Conservation (phyloP, 2,797 vertebrate species). For the Trichosurus vulpecula region DNA sequence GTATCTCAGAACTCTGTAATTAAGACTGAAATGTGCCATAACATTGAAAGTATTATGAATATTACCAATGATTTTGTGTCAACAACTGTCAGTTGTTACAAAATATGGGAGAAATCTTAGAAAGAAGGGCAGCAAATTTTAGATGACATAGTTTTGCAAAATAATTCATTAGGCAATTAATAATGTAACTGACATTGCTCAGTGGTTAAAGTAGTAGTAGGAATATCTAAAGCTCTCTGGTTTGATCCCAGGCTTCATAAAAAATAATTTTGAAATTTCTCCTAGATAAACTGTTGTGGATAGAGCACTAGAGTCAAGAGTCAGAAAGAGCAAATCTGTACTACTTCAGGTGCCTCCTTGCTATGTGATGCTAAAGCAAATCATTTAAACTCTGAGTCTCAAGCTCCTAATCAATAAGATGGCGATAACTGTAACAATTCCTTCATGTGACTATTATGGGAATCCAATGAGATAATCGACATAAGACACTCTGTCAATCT, state of each 20-base stretch:
- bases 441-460: background rate
- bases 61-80: background rate
- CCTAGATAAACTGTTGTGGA: background rate
- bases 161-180: background rate
- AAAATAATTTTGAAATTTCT: background rate
- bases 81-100: background rate
- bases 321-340: background rate
- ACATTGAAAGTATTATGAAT: background rate
- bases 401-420: background rate
- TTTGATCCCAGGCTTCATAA: background rate
- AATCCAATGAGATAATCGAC: background rate
- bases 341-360: background rate
- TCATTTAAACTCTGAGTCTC: background rate
- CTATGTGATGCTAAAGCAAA: background rate
- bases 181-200: background rate
- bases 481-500: background rate
- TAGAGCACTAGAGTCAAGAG: background rate
- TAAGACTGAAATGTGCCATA: slow-evolving; percentile 23
- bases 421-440: background rate
- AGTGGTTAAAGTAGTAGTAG: background rate
- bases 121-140: background rate
- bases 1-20: slow-evolving; percentile 21
- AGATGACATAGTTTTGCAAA: background rate
- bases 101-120: background rate
- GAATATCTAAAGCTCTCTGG: background rate